phyloP scores from a whole-genome alignment of 2,888 invertebrate species.

The Syrphus vitripennis region DNA sequence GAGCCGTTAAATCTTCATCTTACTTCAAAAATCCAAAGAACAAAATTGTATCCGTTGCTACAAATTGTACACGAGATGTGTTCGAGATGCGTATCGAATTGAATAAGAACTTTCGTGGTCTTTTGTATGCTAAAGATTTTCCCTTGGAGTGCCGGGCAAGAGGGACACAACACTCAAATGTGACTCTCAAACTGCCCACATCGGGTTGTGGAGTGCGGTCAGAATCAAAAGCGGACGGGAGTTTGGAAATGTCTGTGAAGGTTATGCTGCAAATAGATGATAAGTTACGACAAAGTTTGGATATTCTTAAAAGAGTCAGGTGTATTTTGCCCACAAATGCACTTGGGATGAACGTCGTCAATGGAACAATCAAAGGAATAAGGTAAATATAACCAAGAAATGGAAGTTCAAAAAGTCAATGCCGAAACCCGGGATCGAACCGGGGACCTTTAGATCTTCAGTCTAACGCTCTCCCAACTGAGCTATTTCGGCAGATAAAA shows the following conservation, averaged over 20 bases:
- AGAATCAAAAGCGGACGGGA: constrained; percentile 81
- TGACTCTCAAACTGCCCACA: constrained; percentile 78
- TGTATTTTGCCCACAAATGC: constrained; percentile 81
- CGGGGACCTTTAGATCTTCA: constrained; percentile 75
- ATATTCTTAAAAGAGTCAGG: constrained; percentile 85
- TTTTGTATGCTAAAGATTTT: constrained; percentile 89
- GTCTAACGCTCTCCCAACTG: constrained; percentile 76
- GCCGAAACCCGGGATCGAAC: constrained; percentile 75
- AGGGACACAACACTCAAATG: constrained; percentile 81
- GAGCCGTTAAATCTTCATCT: constrained; percentile 21
- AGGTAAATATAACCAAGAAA: constrained; percentile 33
- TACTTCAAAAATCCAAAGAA: constrained; percentile 78
- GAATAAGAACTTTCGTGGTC: constrained; percentile 84
- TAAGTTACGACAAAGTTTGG: constrained; percentile 87
- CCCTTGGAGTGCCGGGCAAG: constrained; percentile 86
- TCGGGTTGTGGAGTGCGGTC: constrained; percentile 87
- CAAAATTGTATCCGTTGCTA: constrained; percentile 83
- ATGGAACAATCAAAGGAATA: constrained; percentile 39
- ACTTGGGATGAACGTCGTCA: constrained; percentile 77
- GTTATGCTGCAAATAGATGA: constrained; percentile 89
- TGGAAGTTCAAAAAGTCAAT: not conserved
- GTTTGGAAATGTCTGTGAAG: constrained; percentile 85
- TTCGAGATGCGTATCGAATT: constrained; percentile 85
- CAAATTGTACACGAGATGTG: constrained; percentile 85
- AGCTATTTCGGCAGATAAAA: constrained; percentile 73